These are phyloP conservation scores for Leptobrachium ailaonicum DNA, from an alignment of 2,113 vertebrate genomes.

Conservation along the genomic window DNA sequence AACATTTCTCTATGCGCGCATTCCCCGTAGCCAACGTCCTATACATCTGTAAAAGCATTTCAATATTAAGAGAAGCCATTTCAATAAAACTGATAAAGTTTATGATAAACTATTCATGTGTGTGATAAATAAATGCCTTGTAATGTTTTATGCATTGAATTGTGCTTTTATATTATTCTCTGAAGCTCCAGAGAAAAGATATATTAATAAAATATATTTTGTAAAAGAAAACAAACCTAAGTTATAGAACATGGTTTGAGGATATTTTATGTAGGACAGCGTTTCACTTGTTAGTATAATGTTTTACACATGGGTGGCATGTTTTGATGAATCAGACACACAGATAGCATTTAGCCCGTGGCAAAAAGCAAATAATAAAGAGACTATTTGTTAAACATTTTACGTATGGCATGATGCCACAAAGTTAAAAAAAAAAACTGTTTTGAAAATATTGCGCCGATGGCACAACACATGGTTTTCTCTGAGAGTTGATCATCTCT, in stretches of 20 bases:
- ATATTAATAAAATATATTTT: neutral
- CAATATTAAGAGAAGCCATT: neutral
- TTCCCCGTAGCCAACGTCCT: neutral
- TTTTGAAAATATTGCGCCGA: too few species aligned
- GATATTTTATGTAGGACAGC: neutral
- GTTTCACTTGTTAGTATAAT: neutral
- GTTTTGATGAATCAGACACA: too few species aligned
- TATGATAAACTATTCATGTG: slow-evolving; percentile 15
- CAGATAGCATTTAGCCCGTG: too few species aligned
- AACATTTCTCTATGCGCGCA: neutral
- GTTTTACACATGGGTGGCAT: too few species aligned
- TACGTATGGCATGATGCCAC: too few species aligned
- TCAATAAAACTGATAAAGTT: slow-evolving; percentile 14
- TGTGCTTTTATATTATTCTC: neutral
- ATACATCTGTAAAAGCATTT: slow-evolving; percentile 22
- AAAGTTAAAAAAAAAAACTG: too few species aligned
- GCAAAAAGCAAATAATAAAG: too few species aligned
- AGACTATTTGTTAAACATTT: too few species aligned
- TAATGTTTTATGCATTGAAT: slow-evolving; percentile 27
- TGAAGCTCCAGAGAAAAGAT: neutral
- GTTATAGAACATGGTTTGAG: neutral
- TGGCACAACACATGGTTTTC: too few species aligned
- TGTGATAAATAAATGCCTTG: slow-evolving; percentile 25
- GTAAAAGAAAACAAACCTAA: neutral
- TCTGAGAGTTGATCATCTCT: too few species aligned